Evolutionary conservation across 2,113 vertebrate species (phyloP), one percentile per base, ranked within the genome.

Genomic region (Coregonus clupeaformis): DNA sequence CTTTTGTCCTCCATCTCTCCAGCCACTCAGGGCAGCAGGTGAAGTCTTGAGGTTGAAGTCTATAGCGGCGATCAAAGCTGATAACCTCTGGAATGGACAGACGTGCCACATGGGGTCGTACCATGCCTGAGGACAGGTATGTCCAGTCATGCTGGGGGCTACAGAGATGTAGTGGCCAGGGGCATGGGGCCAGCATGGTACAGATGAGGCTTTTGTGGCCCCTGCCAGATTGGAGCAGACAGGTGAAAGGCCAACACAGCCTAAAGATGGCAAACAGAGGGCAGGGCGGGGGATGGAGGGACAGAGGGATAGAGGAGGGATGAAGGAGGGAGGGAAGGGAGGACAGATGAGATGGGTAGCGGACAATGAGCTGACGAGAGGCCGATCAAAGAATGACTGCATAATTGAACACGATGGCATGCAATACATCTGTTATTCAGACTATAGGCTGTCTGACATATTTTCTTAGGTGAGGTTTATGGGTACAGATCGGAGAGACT

Each of bases 111-210:
- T 83, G 91, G 92, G 91, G 91, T 90, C 84, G 83, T 88, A 91
- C 89, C 89, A 93, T 92, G 92, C 92, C 93, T 73, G 87, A 93
- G 92, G 93, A 92, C 90, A 92, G 90, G 88, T 92, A 84, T 52
- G 49, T 52, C 14, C 85, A 88, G 88, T 83, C 90, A 86, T 86
- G 90, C 92, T 91, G 84, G 78, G 88, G 92, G 92, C 89, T 86
- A 88, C 72, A 77, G 74, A 90, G 87, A 79, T 86, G 72, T 72
- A 32, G 69, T 74, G 73, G 67, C 66, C 18, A 27, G 24, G 11
- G 24, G 55, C 68, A 29, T n/a, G 20, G n/a, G 69, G 30, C 67
- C 45, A 68, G 63, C 63, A 73, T 49, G 63, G 32, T 59, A 24
- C 52, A 42, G 64, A 64, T 5, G 25, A 29, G 62, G 25, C 24